Conservation (phyloP, 2,888 invertebrate genomes). For the Eulithis testata region DNA sequence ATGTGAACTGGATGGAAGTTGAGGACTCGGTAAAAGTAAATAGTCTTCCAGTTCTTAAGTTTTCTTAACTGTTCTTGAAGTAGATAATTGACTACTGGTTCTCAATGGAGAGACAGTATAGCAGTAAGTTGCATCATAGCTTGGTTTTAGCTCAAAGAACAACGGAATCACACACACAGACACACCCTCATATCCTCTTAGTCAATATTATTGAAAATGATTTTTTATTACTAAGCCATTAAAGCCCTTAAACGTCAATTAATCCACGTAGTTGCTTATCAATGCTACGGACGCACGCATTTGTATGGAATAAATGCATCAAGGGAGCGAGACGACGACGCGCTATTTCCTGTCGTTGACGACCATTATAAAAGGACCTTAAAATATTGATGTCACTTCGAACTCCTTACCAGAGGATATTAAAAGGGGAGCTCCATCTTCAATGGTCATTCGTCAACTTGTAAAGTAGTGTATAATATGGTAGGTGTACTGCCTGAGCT, state of each 20-base stretch:
- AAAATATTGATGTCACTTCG: conserved; percentile 41
- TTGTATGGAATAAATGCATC: conserved; percentile 47
- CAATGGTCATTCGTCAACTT: conserved; percentile 47
- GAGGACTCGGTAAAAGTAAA: neutral
- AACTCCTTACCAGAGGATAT: conserved; percentile 37
- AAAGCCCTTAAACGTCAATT: conserved; percentile 41
- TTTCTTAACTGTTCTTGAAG: neutral
- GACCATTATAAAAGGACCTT: conserved; percentile 44
- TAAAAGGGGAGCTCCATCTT: conserved; percentile 42
- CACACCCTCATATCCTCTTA: neutral
- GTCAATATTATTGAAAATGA: conserved; percentile 6
- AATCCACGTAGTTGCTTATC: conserved; percentile 38
- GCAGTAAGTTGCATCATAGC: too few relatives aligned
- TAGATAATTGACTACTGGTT: neutral
- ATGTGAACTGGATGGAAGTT: conserved; percentile 13
- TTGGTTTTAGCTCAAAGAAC: neutral
- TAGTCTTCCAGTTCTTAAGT: neutral
- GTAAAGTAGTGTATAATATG: conserved; percentile 37
- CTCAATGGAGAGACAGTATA: neutral
- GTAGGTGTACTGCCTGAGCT: conserved; percentile 30
- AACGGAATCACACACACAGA: neutral
- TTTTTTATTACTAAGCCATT: conserved; percentile 21
- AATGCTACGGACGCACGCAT: conserved; percentile 45
- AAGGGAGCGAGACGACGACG: conserved; percentile 42
- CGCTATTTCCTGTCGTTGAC: conserved; percentile 47